Conservation (phyloP, 2,888 invertebrate species). For the Aradus depressus region DNA sequence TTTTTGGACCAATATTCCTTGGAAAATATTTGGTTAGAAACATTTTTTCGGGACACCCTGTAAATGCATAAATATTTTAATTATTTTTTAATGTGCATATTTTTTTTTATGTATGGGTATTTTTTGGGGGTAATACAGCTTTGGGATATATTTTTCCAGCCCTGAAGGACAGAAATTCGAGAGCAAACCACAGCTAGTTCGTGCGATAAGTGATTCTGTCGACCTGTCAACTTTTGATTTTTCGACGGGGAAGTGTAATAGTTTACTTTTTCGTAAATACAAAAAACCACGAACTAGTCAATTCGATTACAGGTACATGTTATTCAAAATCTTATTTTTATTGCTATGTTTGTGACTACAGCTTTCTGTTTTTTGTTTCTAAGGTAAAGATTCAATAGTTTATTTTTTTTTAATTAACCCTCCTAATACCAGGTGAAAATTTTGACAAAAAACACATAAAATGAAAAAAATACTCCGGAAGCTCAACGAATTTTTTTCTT, state of each 20-base stretch:
- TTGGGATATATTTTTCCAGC: slow-evolving; percentile 40
- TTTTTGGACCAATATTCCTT: too few species aligned
- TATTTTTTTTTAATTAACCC: too few species aligned
- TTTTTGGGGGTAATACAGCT: slow-evolving; percentile 18
- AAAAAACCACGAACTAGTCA: slow-evolving; percentile 47
- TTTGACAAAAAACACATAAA: too few species aligned
- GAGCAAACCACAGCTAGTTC: slow-evolving; percentile 69
- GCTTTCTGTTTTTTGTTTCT: not conserved
- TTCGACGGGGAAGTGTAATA: slow-evolving; percentile 65
- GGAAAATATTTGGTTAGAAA: too few species aligned
- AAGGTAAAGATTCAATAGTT: too few species aligned
- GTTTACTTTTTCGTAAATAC: slow-evolving; percentile 56
- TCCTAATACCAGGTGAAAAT: too few species aligned
- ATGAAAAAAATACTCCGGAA: too few species aligned
- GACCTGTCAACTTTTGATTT: slow-evolving; percentile 75
- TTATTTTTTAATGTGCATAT: too few species aligned
- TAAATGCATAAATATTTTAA: too few species aligned
- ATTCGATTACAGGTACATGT: slow-evolving; percentile 53
- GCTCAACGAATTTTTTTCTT: too few species aligned
- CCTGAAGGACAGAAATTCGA: slow-evolving; percentile 72
- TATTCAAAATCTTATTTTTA: not conserved
- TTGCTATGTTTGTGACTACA: not conserved
- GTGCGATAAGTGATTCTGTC: slow-evolving; percentile 62
- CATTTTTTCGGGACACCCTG: too few species aligned
- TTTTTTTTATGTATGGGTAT: slow-evolving; percentile 9